Evolutionary conservation across 1,140 invertebrate genomes (phyloP).

Genomic region (Cherax quadricarinatus): DNA sequence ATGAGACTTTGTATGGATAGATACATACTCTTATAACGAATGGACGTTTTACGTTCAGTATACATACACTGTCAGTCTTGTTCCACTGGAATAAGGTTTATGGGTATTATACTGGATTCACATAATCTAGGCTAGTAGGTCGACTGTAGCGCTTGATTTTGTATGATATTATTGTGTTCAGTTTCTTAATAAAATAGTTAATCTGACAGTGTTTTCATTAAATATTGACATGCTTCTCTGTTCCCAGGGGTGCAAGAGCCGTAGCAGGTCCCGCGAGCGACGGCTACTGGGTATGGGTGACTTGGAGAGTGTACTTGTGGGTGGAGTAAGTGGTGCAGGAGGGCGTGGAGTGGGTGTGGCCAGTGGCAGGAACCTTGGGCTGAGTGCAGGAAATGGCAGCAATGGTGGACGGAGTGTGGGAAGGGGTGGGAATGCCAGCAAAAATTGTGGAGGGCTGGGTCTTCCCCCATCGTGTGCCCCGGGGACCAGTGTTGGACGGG

Average conservation of each 20-base stretch:
- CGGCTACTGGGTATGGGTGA: conserved; percentile 57
- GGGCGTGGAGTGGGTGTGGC: conserved; percentile 41
- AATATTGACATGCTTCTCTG: not conserved
- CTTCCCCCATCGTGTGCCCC: conserved; percentile 7
- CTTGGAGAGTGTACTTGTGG: conserved; percentile 51
- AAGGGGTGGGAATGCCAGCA: conserved; percentile 1
- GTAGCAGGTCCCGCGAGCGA: conserved; percentile 58
- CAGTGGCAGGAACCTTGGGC: not conserved
- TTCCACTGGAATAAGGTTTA: too few species aligned
- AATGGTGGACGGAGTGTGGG: conserved; percentile 28
- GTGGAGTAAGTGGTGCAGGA: conserved; percentile 49
- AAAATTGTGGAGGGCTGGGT: conserved; percentile 20
- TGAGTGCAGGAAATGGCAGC: conserved; percentile 42
- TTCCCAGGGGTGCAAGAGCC: conserved; percentile 47
- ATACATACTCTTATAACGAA: too few species aligned
- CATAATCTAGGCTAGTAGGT: too few species aligned
- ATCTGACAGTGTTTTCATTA: too few species aligned
- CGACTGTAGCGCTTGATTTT: too few species aligned
- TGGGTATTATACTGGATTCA: too few species aligned
- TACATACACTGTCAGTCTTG: too few species aligned
- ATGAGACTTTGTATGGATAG: too few species aligned
- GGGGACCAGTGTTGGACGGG: conserved; percentile 26
- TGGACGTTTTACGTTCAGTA: too few species aligned
- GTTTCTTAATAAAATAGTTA: too few species aligned
- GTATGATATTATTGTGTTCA: too few species aligned